Base-by-base conservation (phyloP, 2,113 vertebrate species). In the Lynx canadensis region DNA sequence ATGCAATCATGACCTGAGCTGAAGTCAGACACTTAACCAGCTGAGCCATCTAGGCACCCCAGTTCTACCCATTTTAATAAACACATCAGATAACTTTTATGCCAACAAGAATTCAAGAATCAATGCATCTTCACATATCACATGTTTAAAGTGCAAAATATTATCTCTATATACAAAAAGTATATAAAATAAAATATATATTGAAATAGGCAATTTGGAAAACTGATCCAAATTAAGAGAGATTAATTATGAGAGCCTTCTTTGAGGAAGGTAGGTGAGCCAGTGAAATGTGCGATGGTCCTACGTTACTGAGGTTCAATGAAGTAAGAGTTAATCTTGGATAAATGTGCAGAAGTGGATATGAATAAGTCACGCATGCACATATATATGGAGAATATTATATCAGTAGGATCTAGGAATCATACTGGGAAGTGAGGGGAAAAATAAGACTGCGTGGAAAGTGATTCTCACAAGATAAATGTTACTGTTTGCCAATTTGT, bases 141-240 rank as follows among this genome's bases (percentile, higher is more conserved):
- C 25, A 57, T 38, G 84, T 92, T 87, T 55, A 79, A 94, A 65
- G 41, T 60, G 57, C 88, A 88, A 93, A 94, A 92, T 76, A 80
- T 55, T 91, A 48, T 66, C 45, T 85, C 85, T 79, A 83, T 15
- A 65, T 48, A 50, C 23, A 91, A 88, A 80, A 84, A 60, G 14
- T 27, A 71, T 65, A 66, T 57, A 57, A 90, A 85, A 84, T 52
- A 48, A 92, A 82, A 91, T 65, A 83, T 55, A 69, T 52, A 10
- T 69, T 65, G 41, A 81, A 36, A 7, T 3, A 60, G 27, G 36
- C 52, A 66, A 71, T 57, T 94, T 94, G 52, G 50, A 84, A 79
- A 92, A 80, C 31, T 74, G 82, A 88, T 83, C n/a, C 18, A 73
- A 57, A 66, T 89, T 74, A 69, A 85, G 84, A 95, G 45, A 45